phyloP scores from a whole-genome alignment of 2,888 invertebrate genomes.

The Oscheius sp. region DNA sequence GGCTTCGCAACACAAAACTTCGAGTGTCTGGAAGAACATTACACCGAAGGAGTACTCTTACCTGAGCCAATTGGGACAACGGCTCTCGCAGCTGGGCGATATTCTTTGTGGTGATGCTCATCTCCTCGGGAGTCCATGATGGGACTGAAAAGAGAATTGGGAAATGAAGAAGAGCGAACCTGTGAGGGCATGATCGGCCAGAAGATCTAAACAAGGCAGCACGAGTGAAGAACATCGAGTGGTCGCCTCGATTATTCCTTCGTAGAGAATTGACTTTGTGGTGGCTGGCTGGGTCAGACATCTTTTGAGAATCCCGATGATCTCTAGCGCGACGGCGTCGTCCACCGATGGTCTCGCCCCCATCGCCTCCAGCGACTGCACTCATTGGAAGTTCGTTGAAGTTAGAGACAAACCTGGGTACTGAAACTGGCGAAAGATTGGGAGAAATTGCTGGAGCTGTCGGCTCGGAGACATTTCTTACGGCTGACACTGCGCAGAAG shows the following conservation, averaged over 20 bases:
- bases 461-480: slow-evolving; percentile 41
- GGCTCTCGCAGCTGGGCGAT: slow-evolving; percentile 43
- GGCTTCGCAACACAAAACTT: slow-evolving; percentile 42
- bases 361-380: slow-evolving; percentile 40
- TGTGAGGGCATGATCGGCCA: slow-evolving; percentile 40
- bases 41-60: not conserved
- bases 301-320: slow-evolving; percentile 47
- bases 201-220: slow-evolving; percentile 49
- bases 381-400: not conserved
- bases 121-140: slow-evolving; percentile 41
- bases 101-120: slow-evolving; percentile 34
- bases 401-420: slow-evolving; percentile 39
- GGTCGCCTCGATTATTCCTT: slow-evolving; percentile 48
- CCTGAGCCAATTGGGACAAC: slow-evolving; percentile 48
- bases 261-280: slow-evolving; percentile 45
- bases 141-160: slow-evolving; percentile 30
- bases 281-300: slow-evolving; percentile 46
- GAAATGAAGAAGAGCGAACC: not conserved
- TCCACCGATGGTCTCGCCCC: slow-evolving; percentile 45
- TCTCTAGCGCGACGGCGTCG: slow-evolving; percentile 46
- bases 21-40: slow-evolving; percentile 38
- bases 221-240: slow-evolving; percentile 44
- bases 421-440: slow-evolving; percentile 57
- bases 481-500: slow-evolving; percentile 46
- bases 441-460: slow-evolving; percentile 40